These are phyloP conservation scores for Crenuchus spilurus DNA, from an alignment of 2,797 vertebrate species.

Conservation along the genomic window DNA sequence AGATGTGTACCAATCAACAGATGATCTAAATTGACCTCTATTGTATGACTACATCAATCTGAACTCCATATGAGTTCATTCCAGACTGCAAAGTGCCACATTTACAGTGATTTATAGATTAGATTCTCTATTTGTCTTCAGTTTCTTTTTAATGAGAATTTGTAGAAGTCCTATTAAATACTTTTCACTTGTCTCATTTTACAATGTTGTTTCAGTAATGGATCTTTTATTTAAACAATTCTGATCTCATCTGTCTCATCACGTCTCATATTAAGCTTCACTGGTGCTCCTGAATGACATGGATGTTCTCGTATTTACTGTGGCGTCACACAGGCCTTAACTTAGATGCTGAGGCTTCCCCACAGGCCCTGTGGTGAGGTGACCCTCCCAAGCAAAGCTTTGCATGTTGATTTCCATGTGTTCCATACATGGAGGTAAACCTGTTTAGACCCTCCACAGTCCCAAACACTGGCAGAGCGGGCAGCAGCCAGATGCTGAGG, in stretches of 20 bases:
- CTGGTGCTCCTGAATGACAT: not conserved
- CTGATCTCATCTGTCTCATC: not conserved
- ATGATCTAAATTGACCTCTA: too few relatives aligned
- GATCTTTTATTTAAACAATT: not conserved
- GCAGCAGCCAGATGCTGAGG: conserved; percentile 68
- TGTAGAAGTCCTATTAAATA: too few relatives aligned
- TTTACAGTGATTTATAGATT: too few relatives aligned
- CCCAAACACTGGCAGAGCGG: conserved; percentile 65
- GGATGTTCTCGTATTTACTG: not conserved
- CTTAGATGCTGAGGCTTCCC: conserved; percentile 47
- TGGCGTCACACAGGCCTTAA: conserved; percentile 28
- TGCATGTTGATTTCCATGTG: conserved; percentile 83
- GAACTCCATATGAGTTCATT: too few relatives aligned
- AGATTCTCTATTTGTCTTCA: too few relatives aligned
- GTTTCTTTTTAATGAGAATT: too few relatives aligned
- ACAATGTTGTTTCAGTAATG: not conserved
- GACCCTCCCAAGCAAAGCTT: conserved; percentile 68
- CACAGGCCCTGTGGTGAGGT: conserved; percentile 56
- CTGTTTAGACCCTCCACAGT: conserved; percentile 78
- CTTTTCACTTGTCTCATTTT: not conserved
- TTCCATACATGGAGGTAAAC: conserved; percentile 76
- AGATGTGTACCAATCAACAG: too few relatives aligned
- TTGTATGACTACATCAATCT: too few relatives aligned
- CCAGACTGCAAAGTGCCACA: too few relatives aligned
- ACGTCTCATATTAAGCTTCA: not conserved